Conservation (phyloP, 2,888 invertebrate genomes). For the Embidobia sp. region DNA sequence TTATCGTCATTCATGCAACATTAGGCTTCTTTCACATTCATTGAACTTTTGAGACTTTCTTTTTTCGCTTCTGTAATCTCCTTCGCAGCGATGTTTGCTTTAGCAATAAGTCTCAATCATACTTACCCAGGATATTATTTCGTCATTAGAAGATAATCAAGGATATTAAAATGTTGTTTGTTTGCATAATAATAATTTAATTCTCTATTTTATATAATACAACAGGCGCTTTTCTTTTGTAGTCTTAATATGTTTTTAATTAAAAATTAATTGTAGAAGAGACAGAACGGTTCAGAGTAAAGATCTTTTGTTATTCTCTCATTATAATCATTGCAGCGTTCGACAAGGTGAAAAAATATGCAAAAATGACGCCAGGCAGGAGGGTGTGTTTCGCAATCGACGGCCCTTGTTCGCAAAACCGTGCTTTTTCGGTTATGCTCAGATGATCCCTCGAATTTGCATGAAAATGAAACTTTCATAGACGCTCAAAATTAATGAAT, state of each 20-base stretch:
- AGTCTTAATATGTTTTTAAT: too few species aligned
- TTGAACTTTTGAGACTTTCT: conserved; percentile 71
- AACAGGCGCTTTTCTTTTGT: too few species aligned
- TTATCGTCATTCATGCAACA: conserved; percentile 81
- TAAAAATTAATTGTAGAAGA: too few species aligned
- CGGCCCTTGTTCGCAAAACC: conserved; percentile 28
- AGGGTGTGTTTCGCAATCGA: conserved; percentile 32
- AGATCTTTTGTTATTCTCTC: too few species aligned
- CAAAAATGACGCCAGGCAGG: too few species aligned
- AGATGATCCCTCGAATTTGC: conserved; percentile 77
- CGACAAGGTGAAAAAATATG: too few species aligned
- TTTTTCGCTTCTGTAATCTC: conserved; percentile 40
- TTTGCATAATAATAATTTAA: neutral
- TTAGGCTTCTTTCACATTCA: conserved; percentile 79
- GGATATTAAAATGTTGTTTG: neutral
- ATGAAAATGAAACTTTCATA: conserved; percentile 80
- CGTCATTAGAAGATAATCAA: conserved; percentile 20
- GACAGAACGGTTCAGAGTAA: too few species aligned
- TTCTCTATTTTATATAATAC: too few species aligned
- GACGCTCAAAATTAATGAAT: conserved; percentile 80
- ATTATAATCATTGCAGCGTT: too few species aligned
- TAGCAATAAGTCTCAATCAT: conserved; percentile 21
- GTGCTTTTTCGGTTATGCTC: conserved; percentile 47
- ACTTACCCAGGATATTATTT: conserved; percentile 18
- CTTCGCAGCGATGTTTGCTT: conserved; percentile 42